Evolutionary conservation across 2,113 vertebrate genomes (phyloP).

Genomic region (Engraulis encrasicolus): DNA sequence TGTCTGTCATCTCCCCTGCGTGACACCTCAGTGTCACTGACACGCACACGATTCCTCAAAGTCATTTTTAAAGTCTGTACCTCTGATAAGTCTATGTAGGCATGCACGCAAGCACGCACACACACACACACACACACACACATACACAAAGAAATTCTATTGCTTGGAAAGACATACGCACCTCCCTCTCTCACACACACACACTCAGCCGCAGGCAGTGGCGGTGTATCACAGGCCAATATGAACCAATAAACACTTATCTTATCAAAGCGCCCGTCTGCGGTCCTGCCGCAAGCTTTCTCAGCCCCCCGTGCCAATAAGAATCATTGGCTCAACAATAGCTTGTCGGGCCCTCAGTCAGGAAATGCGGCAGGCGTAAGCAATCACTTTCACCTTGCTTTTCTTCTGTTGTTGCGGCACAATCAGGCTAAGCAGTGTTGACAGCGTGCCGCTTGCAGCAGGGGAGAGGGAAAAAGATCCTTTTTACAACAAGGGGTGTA

Average conservation of each 20-base stretch:
- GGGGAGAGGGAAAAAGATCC: conserved; percentile 37
- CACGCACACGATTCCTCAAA: conserved; percentile 2
- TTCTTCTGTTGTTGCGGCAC: conserved; percentile 37
- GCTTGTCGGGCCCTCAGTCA: neutral
- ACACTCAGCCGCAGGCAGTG: conserved; percentile 10
- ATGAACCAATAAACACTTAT: conserved; percentile 46
- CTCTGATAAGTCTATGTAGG: neutral
- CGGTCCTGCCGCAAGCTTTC: neutral
- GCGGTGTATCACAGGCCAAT: conserved; percentile 6
- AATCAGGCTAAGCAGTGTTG: conserved; percentile 51
- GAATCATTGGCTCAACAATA: conserved; percentile 12
- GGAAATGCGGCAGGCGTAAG: conserved; percentile 38
- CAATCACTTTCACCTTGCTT: conserved; percentile 36
- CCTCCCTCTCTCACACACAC: neutral
- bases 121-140: neutral
- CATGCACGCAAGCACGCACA: neutral
- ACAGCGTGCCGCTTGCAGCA: conserved; percentile 31
- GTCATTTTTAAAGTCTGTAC: conserved; percentile 32
- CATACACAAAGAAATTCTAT: neutral
- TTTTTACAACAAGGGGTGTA: conserved; percentile 19
- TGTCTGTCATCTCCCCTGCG: neutral
- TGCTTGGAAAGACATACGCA: neutral
- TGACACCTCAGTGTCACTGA: conserved; percentile 24
- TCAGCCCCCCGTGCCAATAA: neutral
- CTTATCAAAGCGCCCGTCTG: conserved; percentile 36